A percentile compares a stretch with the other conserved stretches of the same genome.
Evolutionary conservation across 2,888 invertebrate species (phyloP).

Genomic region (Bursaphelenchus okinawaensis): DNA sequence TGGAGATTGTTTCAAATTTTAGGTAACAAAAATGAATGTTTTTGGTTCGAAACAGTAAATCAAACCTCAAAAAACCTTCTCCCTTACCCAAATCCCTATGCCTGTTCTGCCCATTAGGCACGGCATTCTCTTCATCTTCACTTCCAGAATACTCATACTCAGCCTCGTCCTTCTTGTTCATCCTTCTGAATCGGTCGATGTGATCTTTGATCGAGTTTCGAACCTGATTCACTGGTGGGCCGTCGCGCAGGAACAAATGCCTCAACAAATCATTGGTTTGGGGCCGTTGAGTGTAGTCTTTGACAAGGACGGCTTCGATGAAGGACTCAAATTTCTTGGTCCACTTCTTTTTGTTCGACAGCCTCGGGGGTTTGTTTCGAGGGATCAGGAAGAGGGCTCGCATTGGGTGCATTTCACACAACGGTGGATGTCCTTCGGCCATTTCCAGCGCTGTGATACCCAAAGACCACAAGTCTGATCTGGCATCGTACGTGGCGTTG

Average conservation of each 20-base stretch:
- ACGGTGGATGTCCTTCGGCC: slow-evolving; percentile 75
- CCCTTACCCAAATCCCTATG: not conserved
- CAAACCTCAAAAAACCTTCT: not conserved
- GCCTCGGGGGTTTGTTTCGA: slow-evolving; percentile 90
- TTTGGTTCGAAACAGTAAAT: no score
- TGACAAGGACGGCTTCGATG: slow-evolving; percentile 79
- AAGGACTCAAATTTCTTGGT: slow-evolving; percentile 90
- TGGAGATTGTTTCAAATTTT: not conserved
- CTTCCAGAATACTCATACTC: slow-evolving; percentile 83
- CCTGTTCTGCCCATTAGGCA: slow-evolving; percentile 75
- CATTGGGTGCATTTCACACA: slow-evolving; percentile 99
- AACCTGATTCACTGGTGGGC: slow-evolving; percentile 95
- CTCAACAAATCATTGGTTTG: slow-evolving; percentile 95
- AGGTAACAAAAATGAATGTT: no score
- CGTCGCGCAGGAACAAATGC: slow-evolving; percentile 95
- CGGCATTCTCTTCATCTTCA: slow-evolving; percentile 88
- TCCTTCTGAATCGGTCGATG: slow-evolving; percentile 71
- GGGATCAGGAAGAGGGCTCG: slow-evolving; percentile 87
- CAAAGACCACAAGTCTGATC: slow-evolving; percentile 66
- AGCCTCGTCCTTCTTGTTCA: slow-evolving; percentile 69
- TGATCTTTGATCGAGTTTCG: slow-evolving; percentile 97
- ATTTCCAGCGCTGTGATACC: slow-evolving; percentile 95
- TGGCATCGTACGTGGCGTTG: slow-evolving; percentile 92
- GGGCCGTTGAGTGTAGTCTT: slow-evolving; percentile 96
- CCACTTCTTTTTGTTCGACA: slow-evolving; percentile 66